Percentiles rank a stretch among this genome's conserved stretches.
Evolutionary conservation across 2,113 vertebrate genomes (phyloP).

Genomic region (Equus przewalskii): DNA sequence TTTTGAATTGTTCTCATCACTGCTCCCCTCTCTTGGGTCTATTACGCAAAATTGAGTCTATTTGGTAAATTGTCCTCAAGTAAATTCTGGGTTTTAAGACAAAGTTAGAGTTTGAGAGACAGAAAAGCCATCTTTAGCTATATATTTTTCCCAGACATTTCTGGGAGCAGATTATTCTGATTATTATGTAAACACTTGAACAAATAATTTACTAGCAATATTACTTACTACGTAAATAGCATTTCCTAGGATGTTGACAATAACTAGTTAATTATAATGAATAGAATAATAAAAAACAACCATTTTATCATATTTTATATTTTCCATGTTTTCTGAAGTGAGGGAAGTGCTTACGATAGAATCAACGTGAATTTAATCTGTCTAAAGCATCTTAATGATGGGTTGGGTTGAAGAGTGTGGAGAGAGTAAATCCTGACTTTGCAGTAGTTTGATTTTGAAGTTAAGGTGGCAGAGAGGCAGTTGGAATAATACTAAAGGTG

Average conservation of each 20-base stretch:
- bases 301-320: not conserved
- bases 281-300: not conserved
- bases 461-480: not conserved
- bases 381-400: not conserved
- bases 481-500: not conserved
- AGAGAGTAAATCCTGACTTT: not conserved
- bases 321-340: not conserved
- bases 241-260: not conserved
- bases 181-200: not conserved
- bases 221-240: not conserved
- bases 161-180: not conserved
- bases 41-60: not conserved
- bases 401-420: not conserved
- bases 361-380: constrained; percentile 44
- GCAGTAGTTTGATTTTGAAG: constrained; percentile 30
- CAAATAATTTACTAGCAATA: not conserved
- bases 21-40: not conserved
- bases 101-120: not conserved
- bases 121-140: not conserved
- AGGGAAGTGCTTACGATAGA: not conserved
- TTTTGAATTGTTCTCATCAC: not conserved
- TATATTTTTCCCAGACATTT: not conserved
- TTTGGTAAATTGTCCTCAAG: not conserved
- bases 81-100: not conserved
- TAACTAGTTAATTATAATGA: not conserved